Conservation (phyloP, 2,113 vertebrate species). For the Indicator maculatus region DNA sequence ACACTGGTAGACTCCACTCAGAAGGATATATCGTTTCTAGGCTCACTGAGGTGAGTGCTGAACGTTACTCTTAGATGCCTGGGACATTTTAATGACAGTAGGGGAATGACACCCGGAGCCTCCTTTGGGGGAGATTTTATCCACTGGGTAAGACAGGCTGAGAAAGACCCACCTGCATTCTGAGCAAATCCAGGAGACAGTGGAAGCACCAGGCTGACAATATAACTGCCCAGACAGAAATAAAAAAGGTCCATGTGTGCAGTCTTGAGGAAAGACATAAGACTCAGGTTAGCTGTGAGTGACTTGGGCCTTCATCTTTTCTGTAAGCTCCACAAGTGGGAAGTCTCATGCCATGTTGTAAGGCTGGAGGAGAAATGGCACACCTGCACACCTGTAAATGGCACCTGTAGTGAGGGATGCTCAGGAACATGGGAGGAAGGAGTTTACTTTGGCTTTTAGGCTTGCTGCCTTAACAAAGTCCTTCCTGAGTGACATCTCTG, state of each 20-base stretch:
- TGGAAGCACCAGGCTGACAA: neutral
- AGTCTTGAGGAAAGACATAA: neutral
- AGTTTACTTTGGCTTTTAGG: neutral
- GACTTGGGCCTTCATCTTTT: neutral
- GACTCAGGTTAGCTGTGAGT: fast-evolving
- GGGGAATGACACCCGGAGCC: neutral
- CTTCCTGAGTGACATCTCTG: neutral
- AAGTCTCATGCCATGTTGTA: fast-evolving
- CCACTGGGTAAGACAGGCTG: neutral
- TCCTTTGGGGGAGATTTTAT: neutral
- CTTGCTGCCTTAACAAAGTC: neutral
- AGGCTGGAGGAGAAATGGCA: neutral
- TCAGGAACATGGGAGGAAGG: neutral
- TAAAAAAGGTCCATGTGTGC: neutral
- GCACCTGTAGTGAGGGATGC: neutral
- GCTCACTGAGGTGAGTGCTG: neutral
- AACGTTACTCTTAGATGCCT: neutral
- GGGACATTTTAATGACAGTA: neutral
- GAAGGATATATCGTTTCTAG: neutral
- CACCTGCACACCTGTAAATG: too few species aligned
- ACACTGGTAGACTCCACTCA: neutral
- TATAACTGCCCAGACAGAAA: neutral
- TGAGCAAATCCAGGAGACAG: neutral
- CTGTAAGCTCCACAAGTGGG: neutral
- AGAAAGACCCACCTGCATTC: neutral